These are phyloP conservation scores for Athripsodes cinereus DNA, from an alignment of 2,888 invertebrate species.

Conservation along the genomic window DNA sequence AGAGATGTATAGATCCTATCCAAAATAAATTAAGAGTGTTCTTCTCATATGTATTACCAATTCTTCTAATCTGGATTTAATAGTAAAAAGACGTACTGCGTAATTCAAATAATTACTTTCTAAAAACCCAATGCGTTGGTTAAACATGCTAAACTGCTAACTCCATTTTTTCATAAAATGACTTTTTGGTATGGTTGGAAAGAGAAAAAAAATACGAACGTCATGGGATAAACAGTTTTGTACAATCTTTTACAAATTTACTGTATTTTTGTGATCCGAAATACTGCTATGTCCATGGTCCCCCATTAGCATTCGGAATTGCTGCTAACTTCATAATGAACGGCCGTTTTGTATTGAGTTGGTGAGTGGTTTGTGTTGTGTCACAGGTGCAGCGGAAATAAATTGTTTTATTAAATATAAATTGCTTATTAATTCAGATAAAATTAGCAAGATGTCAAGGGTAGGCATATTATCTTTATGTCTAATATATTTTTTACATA, in stretches of 20 bases:
- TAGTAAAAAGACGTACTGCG: too few relatives aligned
- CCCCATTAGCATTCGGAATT: not conserved
- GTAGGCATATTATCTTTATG: not conserved
- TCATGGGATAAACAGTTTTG: not conserved
- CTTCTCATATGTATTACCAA: too few relatives aligned
- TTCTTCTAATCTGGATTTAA: too few relatives aligned
- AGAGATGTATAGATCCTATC: too few relatives aligned
- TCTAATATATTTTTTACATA: not conserved
- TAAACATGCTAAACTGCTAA: too few relatives aligned
- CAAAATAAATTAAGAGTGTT: too few relatives aligned
- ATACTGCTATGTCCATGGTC: not conserved
- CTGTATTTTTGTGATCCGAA: not conserved
- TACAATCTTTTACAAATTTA: not conserved
- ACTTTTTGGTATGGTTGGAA: not conserved
- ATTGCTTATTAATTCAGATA: not conserved
- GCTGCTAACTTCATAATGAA: not conserved
- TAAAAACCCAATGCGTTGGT: too few relatives aligned
- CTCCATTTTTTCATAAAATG: not conserved
- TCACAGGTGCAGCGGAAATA: not conserved
- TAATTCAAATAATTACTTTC: too few relatives aligned
- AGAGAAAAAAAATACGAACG: not conserved
- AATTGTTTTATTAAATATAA: not conserved
- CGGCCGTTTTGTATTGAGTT: not conserved
- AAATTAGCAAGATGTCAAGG: not conserved
- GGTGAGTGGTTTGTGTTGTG: not conserved